phyloP scores from a whole-genome alignment of 2,797 vertebrate genomes.

The Acropternis orthonyx region DNA sequence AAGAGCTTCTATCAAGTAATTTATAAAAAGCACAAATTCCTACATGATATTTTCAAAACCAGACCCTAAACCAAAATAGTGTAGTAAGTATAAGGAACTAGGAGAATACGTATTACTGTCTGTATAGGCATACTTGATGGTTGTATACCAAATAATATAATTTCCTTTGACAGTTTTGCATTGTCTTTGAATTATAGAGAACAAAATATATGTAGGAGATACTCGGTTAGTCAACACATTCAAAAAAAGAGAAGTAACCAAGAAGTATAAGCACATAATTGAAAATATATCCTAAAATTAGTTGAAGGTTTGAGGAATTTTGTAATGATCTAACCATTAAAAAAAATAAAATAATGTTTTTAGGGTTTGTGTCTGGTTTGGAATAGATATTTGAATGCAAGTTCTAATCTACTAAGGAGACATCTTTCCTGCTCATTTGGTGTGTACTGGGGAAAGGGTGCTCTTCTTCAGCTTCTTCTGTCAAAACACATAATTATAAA shows the following conservation, averaged over 20 bases:
- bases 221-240: background rate
- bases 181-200: background rate
- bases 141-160: background rate
- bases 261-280: background rate
- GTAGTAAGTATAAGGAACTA: background rate
- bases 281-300: background rate
- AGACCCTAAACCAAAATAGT: background rate
- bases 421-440: background rate
- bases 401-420: background rate
- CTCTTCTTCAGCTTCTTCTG: background rate
- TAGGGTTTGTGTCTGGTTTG: background rate
- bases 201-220: background rate
- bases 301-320: background rate
- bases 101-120: background rate
- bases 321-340: background rate
- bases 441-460: background rate
- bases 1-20: background rate
- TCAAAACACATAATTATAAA: accelerated
- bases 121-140: background rate
- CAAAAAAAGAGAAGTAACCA: background rate
- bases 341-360: background rate
- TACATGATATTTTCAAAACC: background rate
- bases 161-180: background rate
- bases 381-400: background rate
- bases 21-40: background rate